Evolutionary conservation across 2,113 vertebrate genomes (phyloP).

Genomic region (Ginglymostoma cirratum): DNA sequence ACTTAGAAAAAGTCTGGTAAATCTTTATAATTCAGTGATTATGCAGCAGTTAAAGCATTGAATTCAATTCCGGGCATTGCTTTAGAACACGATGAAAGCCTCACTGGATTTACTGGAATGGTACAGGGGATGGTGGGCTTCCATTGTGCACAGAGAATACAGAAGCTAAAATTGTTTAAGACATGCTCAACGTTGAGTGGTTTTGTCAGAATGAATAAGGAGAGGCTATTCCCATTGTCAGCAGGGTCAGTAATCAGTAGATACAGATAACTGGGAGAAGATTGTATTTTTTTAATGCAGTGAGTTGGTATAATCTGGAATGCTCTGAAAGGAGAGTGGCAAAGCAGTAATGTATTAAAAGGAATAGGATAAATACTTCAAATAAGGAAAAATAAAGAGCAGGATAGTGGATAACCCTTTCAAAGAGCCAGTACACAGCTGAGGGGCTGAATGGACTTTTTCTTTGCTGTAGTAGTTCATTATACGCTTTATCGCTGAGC

Average conservation of each 20-base stretch:
- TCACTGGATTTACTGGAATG: background rate
- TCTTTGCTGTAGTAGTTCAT: background rate
- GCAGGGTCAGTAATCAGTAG: background rate
- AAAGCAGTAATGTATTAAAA: background rate
- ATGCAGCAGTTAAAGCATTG: background rate
- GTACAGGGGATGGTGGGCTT: background rate
- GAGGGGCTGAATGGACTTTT: background rate
- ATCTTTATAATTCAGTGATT: background rate
- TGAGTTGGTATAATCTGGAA: background rate
- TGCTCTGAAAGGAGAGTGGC: background rate
- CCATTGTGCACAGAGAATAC: background rate
- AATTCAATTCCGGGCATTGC: too few species aligned
- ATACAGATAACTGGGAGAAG: background rate
- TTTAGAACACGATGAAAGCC: too few species aligned
- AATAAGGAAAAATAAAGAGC: background rate
- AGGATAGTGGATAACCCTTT: background rate
- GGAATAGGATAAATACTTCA: background rate
- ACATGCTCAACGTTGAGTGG: background rate
- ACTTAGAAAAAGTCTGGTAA: background rate
- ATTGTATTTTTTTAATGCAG: background rate
- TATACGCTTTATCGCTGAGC: background rate
- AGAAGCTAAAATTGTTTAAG: too few species aligned
- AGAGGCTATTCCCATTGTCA: background rate
- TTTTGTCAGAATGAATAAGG: background rate
- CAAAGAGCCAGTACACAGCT: background rate